Conservation (phyloP, 2,888 invertebrate genomes). For the Xestia ashworthii region DNA sequence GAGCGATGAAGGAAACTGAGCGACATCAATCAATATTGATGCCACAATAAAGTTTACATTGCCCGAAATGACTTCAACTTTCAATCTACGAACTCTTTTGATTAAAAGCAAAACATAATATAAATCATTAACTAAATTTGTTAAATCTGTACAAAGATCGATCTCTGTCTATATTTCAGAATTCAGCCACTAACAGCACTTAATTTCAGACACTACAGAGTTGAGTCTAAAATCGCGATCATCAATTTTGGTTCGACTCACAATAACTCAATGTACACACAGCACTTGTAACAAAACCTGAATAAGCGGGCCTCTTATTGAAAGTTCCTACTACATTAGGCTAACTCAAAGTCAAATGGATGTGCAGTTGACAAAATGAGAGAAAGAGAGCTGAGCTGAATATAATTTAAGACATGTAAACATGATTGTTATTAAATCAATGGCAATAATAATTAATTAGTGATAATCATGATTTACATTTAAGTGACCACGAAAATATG, state of each 20-base stretch:
- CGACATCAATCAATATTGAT: not conserved
- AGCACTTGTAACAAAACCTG: not conserved
- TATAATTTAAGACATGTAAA: not conserved
- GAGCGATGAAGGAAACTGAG: fast-evolving
- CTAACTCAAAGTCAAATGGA: not conserved
- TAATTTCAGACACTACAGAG: not conserved
- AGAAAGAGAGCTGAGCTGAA: not conserved
- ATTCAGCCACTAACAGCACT: not conserved
- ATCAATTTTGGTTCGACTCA: conserved; percentile 22
- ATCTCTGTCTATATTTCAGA: not conserved
- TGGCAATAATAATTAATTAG: too few relatives aligned
- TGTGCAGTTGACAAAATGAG: not conserved
- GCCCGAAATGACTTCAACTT: not conserved
- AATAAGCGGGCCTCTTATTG: not conserved
- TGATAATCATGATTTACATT: not conserved
- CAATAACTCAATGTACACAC: conserved; percentile 21
- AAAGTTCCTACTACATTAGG: not conserved
- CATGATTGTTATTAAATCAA: not conserved
- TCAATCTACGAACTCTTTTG: not conserved
- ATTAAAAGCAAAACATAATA: not conserved
- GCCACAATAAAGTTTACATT: not conserved
- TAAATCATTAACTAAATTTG: not conserved
- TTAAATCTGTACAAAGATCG: not conserved
- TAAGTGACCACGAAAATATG: not conserved
- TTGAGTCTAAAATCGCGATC: not conserved